These are phyloP conservation scores for Ceyx melanurus DNA, from an alignment of 2,113 vertebrate species.

Conservation along the genomic window DNA sequence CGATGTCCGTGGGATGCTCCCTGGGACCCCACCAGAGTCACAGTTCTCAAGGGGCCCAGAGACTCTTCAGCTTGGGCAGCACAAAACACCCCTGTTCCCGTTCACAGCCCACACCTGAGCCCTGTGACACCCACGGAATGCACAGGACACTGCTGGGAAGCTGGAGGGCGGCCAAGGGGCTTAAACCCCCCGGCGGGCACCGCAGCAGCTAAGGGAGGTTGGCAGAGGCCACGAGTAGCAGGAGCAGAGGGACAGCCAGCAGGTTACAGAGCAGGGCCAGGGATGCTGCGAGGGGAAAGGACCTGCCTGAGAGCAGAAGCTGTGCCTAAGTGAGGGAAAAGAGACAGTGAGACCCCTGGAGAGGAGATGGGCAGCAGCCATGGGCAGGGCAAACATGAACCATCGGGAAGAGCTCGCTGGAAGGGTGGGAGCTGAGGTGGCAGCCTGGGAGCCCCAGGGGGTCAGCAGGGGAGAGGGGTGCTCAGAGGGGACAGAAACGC, in stretches of 20 bases:
- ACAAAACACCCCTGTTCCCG: accelerated
- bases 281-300: neutral
- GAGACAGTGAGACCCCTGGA: neutral
- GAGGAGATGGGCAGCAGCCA: neutral
- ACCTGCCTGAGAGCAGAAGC: neutral
- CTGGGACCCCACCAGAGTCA: accelerated
- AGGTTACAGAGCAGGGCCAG: neutral
- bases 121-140: accelerated
- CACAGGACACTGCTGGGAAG: accelerated
- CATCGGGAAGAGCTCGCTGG: neutral
- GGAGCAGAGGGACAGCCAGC: accelerated
- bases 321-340: neutral
- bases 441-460: neutral
- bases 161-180: accelerated
- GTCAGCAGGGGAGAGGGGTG: neutral
- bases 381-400: accelerated
- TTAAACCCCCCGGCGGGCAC: accelerated
- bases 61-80: too few species aligned
- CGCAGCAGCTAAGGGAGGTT: neutral
- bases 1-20: neutral
- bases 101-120: neutral
- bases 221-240: accelerated
- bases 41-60: accelerated
- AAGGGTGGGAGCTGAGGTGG: accelerated
- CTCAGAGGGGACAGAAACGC: accelerated